Conservation (phyloP, 2,113 vertebrate species). For the Macquaria australasica region DNA sequence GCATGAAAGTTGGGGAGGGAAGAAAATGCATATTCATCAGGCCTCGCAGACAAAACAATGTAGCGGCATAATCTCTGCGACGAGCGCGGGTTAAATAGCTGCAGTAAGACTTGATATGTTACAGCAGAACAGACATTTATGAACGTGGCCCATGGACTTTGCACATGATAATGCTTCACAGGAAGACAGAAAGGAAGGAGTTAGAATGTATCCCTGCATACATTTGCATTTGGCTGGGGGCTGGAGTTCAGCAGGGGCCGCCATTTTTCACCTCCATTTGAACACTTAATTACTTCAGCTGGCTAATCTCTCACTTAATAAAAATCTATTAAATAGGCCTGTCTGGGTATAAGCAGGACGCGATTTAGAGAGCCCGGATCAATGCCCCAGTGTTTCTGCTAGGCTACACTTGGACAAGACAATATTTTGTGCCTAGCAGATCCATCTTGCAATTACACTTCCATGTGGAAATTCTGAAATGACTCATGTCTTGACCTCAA, state of each 20-base stretch:
- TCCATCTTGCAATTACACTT: constrained; percentile 15
- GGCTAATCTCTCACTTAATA: constrained; percentile 66
- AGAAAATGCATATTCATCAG: constrained; percentile 69
- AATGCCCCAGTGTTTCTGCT: constrained; percentile 24
- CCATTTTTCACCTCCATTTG: constrained; percentile 46
- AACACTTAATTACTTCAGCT: constrained; percentile 57
- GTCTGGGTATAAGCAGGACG: constrained; percentile 36
- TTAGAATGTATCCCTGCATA: constrained; percentile 12
- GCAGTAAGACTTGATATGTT: constrained; percentile 36
- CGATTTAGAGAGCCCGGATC: constrained; percentile 49
- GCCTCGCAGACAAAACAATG: constrained; percentile 68
- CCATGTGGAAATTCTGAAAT: constrained; percentile 6
- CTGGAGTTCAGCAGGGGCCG: constrained; percentile 12
- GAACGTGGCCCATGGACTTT: constrained; percentile 20
- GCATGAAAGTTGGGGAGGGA: constrained; percentile 10
- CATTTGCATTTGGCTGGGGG: constrained; percentile 49
- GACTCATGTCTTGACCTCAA: constrained; percentile 12
- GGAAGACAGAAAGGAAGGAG: neutral
- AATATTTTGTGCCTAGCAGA: neutral
- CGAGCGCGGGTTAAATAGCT: constrained; percentile 21
- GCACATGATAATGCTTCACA: constrained; percentile 19
- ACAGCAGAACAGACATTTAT: constrained; percentile 35
- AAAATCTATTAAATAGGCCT: constrained; percentile 58
- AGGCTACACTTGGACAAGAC: constrained; percentile 15
- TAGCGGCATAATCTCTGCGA: constrained; percentile 37